Evolutionary conservation across 2,113 vertebrate genomes (phyloP).

Genomic region (Pseudolaguvia tuberculata): DNA sequence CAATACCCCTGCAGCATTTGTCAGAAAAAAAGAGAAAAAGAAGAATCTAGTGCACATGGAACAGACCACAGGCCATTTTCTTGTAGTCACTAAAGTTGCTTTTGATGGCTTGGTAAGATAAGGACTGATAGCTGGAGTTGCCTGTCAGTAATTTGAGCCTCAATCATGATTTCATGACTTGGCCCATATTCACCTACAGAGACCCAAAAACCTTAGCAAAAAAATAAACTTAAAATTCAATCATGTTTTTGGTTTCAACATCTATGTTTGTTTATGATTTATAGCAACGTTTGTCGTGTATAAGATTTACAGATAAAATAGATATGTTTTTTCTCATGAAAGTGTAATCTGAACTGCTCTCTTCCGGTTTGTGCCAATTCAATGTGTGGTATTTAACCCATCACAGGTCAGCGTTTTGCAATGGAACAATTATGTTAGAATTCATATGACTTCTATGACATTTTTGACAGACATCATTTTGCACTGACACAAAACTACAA

Average conservation of each 20-base stretch:
- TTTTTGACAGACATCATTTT: too few relatives aligned
- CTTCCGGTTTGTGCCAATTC: too few relatives aligned
- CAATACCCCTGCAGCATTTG: constrained; percentile 1
- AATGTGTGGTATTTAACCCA: too few relatives aligned
- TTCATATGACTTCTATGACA: too few relatives aligned
- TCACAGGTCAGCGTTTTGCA: too few relatives aligned
- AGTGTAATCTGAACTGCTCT: too few relatives aligned
- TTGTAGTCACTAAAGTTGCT: constrained; percentile 15
- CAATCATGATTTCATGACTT: constrained; percentile 2
- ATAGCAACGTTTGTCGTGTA: too few relatives aligned
- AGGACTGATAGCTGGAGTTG: constrained; percentile 17
- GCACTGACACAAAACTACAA: too few relatives aligned
- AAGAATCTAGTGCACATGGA: background rate
- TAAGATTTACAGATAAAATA: too few relatives aligned
- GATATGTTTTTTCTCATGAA: too few relatives aligned
- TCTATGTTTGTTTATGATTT: background rate
- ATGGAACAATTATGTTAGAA: too few relatives aligned
- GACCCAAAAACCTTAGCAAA: background rate
- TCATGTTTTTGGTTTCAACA: background rate
- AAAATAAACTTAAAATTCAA: background rate
- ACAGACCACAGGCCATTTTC: constrained; percentile 25
- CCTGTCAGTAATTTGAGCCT: constrained; percentile 23
- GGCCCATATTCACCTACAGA: background rate
- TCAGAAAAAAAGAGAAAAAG: background rate
- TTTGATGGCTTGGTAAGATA: constrained; percentile 29